These are phyloP conservation scores for Hyposmocoma kahamanoa DNA, from an alignment of 1,140 invertebrate genomes.

Conservation along the genomic window DNA sequence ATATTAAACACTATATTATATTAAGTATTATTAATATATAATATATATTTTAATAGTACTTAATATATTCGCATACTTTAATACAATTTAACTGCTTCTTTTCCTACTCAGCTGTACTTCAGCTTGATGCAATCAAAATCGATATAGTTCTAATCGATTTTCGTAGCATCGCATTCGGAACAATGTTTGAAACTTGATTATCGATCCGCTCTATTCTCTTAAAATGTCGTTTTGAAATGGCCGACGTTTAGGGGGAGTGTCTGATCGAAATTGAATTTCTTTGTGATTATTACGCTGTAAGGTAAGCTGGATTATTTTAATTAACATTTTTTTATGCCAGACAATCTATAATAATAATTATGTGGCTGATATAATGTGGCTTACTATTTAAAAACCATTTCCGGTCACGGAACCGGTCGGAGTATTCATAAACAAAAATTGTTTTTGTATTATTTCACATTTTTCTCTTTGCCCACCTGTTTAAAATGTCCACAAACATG, in stretches of 20 bases:
- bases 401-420: slow-evolving; percentile 50
- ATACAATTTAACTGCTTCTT: too few relatives aligned
- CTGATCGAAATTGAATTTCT: slow-evolving; percentile 49
- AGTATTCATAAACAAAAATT: slow-evolving; percentile 68
- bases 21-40: too few relatives aligned
- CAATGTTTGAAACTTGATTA: slow-evolving; percentile 30
- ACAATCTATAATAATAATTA: neutral
- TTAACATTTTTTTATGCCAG: neutral
- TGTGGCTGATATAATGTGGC: neutral
- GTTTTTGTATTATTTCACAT: slow-evolving; percentile 24
- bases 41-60: too few relatives aligned
- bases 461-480: neutral
- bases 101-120: too few relatives aligned
- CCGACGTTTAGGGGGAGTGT: slow-evolving; percentile 71
- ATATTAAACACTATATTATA: too few relatives aligned
- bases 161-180: slow-evolving; percentile 23
- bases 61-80: too few relatives aligned
- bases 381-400: slow-evolving; percentile 29
- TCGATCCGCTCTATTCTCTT: slow-evolving; percentile 43
- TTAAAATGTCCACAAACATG: neutral
- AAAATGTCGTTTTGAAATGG: slow-evolving; percentile 69
- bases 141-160: slow-evolving; percentile 9
- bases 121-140: too few relatives aligned
- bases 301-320: slow-evolving; percentile 24
- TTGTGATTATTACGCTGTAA: slow-evolving; percentile 47